phyloP scores from a whole-genome alignment of 2,888 invertebrate species.

The Coenonympha arcania region DNA sequence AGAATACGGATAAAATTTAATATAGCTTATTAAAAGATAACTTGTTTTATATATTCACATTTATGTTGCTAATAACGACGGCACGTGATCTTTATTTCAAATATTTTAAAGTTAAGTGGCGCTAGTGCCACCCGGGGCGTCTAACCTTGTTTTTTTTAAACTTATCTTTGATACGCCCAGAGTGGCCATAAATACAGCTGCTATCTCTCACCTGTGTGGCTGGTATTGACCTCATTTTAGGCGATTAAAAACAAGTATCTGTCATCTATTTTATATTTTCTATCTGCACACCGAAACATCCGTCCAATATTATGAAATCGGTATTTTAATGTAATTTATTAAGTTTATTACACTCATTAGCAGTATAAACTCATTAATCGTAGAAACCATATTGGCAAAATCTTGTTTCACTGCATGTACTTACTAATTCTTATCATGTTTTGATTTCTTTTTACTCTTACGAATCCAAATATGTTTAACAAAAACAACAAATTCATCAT shows the following conservation, averaged over 20 bases:
- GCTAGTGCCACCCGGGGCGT: too few relatives aligned
- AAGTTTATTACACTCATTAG: background rate
- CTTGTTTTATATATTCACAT: too few relatives aligned
- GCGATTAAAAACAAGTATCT: conserved; percentile 7
- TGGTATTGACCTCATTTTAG: conserved; percentile 13
- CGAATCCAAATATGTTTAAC: too few relatives aligned
- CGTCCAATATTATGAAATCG: conserved; percentile 8
- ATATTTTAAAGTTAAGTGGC: too few relatives aligned
- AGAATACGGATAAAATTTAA: too few relatives aligned
- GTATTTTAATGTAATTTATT: conserved; percentile 1
- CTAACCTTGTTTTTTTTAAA: conserved; percentile 19
- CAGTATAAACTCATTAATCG: background rate
- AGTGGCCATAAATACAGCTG: conserved; percentile 19
- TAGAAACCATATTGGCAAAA: background rate
- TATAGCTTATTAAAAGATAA: too few relatives aligned
- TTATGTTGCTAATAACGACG: too few relatives aligned
- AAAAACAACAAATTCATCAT: too few relatives aligned
- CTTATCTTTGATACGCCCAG: conserved; percentile 14
- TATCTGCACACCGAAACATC: conserved; percentile 8
- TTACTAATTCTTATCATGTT: too few relatives aligned
- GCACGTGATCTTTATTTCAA: too few relatives aligned
- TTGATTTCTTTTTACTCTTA: too few relatives aligned
- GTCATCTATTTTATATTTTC: conserved; percentile 10
- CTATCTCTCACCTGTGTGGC: conserved; percentile 13
- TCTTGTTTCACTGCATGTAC: background rate